Percentiles rank a stretch among this genome's conserved stretches.
Conservation (phyloP, 92 coral and sea anemone genomes). For the Phenganax stokvisi region DNA sequence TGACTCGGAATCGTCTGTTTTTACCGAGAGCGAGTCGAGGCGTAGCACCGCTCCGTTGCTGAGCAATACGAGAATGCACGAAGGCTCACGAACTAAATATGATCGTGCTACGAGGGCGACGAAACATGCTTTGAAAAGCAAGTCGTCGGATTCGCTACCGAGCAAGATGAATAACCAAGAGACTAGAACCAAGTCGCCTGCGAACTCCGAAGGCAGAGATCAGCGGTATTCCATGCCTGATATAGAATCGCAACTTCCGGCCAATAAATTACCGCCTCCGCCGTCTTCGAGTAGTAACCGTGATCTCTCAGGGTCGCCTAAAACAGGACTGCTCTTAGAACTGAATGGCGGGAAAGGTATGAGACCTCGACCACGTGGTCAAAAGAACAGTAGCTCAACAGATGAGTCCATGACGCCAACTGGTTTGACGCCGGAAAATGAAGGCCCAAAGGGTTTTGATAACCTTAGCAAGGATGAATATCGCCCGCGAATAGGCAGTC, state of each 20-base stretch:
- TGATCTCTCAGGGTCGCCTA: slow-evolving; percentile 36
- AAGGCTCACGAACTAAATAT: slow-evolving; percentile 31
- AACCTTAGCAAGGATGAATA: slow-evolving; percentile 29
- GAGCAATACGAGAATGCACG: neutral
- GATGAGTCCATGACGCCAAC: slow-evolving; percentile 38
- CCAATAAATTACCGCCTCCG: slow-evolving; percentile 30
- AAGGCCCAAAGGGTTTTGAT: slow-evolving; percentile 36
- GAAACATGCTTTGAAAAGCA: slow-evolving; percentile 27
- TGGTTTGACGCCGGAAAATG: slow-evolving; percentile 29
- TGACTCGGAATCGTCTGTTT: slow-evolving; percentile 34
- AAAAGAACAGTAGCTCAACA: slow-evolving; percentile 39
- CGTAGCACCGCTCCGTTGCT: slow-evolving; percentile 40
- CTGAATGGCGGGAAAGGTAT: slow-evolving; percentile 28
- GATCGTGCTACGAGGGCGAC: slow-evolving; percentile 22
- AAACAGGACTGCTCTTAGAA: slow-evolving; percentile 23
- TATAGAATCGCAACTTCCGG: slow-evolving; percentile 39
- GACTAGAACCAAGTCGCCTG: slow-evolving; percentile 10
- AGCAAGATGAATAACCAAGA: slow-evolving; percentile 23
- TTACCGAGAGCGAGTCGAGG: slow-evolving; percentile 27
- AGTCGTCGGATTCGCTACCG: slow-evolving; percentile 32
- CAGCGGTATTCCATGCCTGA: slow-evolving; percentile 42
- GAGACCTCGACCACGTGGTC: slow-evolving; percentile 39
- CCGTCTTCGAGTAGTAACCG: slow-evolving; percentile 31
- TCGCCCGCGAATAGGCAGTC: slow-evolving; percentile 10
- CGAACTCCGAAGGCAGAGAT: slow-evolving; percentile 15